Base-by-base conservation (phyloP, 1,140 invertebrate species). In the Anastatus disparis region DNA sequence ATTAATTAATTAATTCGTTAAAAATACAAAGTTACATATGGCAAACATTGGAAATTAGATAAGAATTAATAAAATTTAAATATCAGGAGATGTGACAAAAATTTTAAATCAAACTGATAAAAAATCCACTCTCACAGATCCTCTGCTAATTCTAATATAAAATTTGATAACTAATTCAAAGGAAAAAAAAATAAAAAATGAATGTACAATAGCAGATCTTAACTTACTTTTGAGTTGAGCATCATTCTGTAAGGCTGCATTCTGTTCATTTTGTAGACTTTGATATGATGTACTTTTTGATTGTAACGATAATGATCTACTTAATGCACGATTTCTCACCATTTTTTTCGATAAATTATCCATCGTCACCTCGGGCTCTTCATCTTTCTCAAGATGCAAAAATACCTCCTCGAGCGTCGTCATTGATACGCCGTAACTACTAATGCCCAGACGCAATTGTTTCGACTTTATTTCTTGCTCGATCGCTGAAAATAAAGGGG, bases 351-450 rank as follows among this genome's bases (percentile, higher is more conserved):
- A 91, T 7, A 92, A 84, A 74, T 92, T 91, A 62, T 92, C 91
- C 75, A 92, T 87, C 7, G 87, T 87, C 61, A 82, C 86, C 59
- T 88, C 90, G 0, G 88, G 87, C 46, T 90, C 90, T 40, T 89
- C 90, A 66, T 91, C 89, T 50, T 91, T 90, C 81, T 93, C 93
- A 52, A 95, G 77, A 75, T 92, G 92, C 40, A 96, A 85, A 52
- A 91, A 91, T 24, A 90, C 95, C 82, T 98, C 95, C 84, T 98
- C 96, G 64, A 98, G 82, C 0, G 95, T 96, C 15, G 95, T 97
- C 92, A 97, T 96, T 26, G 95, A 96, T 0, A 97, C 92, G 0
- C 95, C 95, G 81, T 95, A 97, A 78, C 93, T 95, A 69, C 89
- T 91, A 59, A 97, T 93, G 22, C 92, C 92, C 15, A 93, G 81